Percentiles rank a stretch among this genome's conserved stretches.
Conservation (phyloP, 2,113 vertebrate genomes). For the Scartelaos histophorus region DNA sequence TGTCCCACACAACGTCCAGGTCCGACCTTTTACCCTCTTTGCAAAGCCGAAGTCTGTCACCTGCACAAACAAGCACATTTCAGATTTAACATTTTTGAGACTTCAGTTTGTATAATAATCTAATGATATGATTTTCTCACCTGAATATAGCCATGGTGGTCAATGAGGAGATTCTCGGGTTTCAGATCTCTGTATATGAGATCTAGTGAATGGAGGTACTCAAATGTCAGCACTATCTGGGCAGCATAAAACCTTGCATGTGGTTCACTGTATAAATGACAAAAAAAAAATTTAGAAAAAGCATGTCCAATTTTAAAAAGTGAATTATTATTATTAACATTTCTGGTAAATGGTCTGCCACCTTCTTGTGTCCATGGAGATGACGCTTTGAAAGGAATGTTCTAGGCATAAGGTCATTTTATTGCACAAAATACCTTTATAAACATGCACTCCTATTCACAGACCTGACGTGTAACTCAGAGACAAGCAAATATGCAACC, state of each 20-base stretch:
- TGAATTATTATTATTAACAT: too few species aligned
- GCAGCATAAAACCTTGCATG: slow-evolving; percentile 98
- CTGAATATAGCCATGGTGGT: slow-evolving; percentile 99
- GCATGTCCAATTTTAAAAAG: too few species aligned
- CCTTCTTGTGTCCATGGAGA: too few species aligned
- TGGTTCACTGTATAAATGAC: slow-evolving; percentile 83
- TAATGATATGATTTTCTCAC: slow-evolving; percentile 62
- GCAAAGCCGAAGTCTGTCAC: slow-evolving; percentile 99
- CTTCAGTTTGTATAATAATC: background rate
- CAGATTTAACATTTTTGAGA: background rate
- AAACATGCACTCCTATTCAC: too few species aligned
- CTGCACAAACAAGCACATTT: slow-evolving; percentile 60
- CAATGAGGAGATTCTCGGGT: slow-evolving; percentile 98
- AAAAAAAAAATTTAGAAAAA: background rate
- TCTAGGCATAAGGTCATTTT: too few species aligned
- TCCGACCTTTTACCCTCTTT: slow-evolving; percentile 98
- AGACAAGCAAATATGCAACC: too few species aligned
- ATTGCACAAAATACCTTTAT: too few species aligned
- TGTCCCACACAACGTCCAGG: slow-evolving; percentile 98
- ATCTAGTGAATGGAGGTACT: slow-evolving; percentile 99
- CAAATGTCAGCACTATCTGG: slow-evolving; percentile 98
- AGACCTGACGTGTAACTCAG: too few species aligned
- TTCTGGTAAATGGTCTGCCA: background rate
- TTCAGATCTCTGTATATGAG: slow-evolving; percentile 99
- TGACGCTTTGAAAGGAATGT: too few species aligned